A percentile compares a stretch with the other conserved stretches of the same genome.
phyloP scores from a whole-genome alignment of 2,888 invertebrate genomes.

The Mythimna impura region DNA sequence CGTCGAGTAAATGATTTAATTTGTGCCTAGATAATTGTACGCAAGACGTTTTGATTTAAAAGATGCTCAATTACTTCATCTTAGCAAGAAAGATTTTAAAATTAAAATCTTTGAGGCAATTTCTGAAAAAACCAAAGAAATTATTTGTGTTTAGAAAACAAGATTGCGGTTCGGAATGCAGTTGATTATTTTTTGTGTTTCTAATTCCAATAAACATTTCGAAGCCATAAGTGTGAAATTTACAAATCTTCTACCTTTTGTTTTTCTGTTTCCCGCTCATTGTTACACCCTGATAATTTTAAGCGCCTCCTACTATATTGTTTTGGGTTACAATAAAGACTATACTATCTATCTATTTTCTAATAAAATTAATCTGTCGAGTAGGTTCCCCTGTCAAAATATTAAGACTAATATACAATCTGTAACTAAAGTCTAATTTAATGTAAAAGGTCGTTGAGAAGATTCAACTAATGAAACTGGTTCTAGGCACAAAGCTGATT shows the following conservation, averaged over 20 bases:
- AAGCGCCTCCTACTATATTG: too few species aligned
- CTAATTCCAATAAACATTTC: too few species aligned
- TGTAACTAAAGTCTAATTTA: neutral
- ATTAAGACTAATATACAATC: neutral
- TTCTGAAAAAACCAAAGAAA: neutral
- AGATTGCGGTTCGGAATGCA: neutral
- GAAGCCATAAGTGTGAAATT: too few species aligned
- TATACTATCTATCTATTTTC: too few species aligned
- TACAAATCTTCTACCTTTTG: too few species aligned
- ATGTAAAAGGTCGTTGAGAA: neutral
- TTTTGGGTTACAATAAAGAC: too few species aligned
- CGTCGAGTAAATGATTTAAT: constrained; percentile 42
- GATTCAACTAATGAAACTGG: neutral
- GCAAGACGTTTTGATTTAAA: constrained; percentile 24
- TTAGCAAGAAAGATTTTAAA: neutral
- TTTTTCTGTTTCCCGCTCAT: too few species aligned
- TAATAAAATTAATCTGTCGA: neutral
- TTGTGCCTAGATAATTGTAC: constrained; percentile 29
- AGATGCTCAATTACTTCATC: constrained; percentile 10
- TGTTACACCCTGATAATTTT: too few species aligned
- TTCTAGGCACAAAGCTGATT: constrained; percentile 12
- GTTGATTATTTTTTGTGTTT: too few species aligned
- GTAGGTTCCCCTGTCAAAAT: neutral
- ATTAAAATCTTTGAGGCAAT: too few species aligned
- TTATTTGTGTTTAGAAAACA: neutral